These are phyloP conservation scores for Benthosema pterotum DNA, from an alignment of 2,797 vertebrate species.

Conservation along the genomic window DNA sequence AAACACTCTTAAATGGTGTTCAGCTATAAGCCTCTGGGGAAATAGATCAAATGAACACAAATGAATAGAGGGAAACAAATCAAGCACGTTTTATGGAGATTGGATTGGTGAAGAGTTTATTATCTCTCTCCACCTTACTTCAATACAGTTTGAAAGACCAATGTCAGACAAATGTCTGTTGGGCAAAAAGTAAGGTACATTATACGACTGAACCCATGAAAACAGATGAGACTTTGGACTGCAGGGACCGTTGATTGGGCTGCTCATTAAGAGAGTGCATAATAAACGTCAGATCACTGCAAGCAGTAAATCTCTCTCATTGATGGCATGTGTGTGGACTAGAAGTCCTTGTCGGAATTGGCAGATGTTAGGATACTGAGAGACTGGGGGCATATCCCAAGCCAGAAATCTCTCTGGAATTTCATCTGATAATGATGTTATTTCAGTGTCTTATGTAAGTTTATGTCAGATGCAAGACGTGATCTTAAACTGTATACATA, in stretches of 20 bases:
- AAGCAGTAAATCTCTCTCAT: conserved; percentile 32
- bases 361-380: neutral
- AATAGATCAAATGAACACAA: conserved; percentile 27
- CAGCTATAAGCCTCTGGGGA: neutral
- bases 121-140: conserved; percentile 38
- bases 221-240: conserved; percentile 54
- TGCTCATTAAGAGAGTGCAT: conserved; percentile 56
- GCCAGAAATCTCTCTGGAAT: too few species aligned
- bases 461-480: too few species aligned
- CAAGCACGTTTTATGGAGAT: conserved; percentile 40
- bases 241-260: conserved; percentile 48
- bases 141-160: conserved; percentile 35
- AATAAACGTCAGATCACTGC: conserved; percentile 46
- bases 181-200: conserved; percentile 42
- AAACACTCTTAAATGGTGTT: conserved; percentile 2
- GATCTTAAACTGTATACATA: too few species aligned
- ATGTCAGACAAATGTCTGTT: conserved; percentile 49
- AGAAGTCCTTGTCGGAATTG: conserved; percentile 31
- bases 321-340: conserved; percentile 19
- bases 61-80: conserved; percentile 43
- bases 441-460: too few species aligned
- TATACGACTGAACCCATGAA: conserved; percentile 61
- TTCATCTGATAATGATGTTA: too few species aligned
- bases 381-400: too few species aligned
- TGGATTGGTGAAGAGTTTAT: conserved; percentile 41